A percentile compares a stretch with the other conserved stretches of the same genome.
phyloP scores from a whole-genome alignment of 2,888 invertebrate species.

The Eupsilia transversa region DNA sequence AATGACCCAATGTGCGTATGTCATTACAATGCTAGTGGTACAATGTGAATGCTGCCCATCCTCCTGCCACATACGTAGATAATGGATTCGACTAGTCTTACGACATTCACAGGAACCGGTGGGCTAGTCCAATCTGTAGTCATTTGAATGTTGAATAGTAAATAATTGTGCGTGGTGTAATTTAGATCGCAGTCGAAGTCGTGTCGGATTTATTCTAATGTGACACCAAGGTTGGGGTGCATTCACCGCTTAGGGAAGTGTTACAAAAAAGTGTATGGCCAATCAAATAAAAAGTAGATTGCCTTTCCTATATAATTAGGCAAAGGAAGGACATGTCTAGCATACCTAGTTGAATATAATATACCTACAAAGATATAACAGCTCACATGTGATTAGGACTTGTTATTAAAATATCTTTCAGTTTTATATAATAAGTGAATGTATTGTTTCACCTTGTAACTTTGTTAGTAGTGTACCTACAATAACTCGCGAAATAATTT shows the following conservation, averaged over 20 bases:
- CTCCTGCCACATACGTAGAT: slow-evolving; percentile 17
- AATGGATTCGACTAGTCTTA: slow-evolving; percentile 51
- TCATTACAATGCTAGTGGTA: slow-evolving; percentile 21
- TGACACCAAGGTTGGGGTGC: slow-evolving; percentile 68
- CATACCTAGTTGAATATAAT: not conserved
- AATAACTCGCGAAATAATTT: not conserved
- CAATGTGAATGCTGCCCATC: slow-evolving; percentile 28
- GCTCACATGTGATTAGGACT: slow-evolving; percentile 13
- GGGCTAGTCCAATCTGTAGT: slow-evolving; percentile 40
- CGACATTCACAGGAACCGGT: slow-evolving; percentile 49
- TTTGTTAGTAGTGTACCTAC: slow-evolving; percentile 13
- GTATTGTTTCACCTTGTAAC: slow-evolving; percentile 49
- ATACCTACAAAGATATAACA: too few species aligned
- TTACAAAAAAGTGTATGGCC: slow-evolving; percentile 43
- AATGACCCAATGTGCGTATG: slow-evolving; percentile 1
- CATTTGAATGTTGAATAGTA: slow-evolving; percentile 34
- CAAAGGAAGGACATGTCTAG: slow-evolving; percentile 36
- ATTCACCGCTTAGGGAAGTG: slow-evolving; percentile 68
- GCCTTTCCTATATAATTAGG: slow-evolving; percentile 38
- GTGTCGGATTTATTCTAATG: slow-evolving; percentile 59
- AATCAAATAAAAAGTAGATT: slow-evolving; percentile 46
- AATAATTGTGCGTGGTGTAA: slow-evolving; percentile 47
- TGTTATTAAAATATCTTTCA: slow-evolving; percentile 14
- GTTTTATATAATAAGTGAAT: slow-evolving; percentile 13
- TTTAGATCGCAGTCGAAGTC: slow-evolving; percentile 28